phyloP scores from a whole-genome alignment of 2,888 invertebrate species.

The Deroplatys truncata region DNA sequence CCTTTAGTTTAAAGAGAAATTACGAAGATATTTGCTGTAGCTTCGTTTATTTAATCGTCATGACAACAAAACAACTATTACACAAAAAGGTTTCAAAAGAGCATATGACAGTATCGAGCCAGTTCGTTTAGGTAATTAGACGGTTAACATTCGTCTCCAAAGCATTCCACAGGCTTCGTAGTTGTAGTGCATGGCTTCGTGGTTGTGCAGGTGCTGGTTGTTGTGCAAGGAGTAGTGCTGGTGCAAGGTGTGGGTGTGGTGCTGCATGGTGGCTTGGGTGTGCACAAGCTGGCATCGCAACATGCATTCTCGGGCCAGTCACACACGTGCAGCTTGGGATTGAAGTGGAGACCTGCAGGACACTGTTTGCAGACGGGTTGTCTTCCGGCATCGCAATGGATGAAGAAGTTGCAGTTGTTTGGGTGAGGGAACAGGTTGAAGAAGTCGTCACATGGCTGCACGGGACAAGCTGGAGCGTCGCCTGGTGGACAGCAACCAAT shows the following conservation, averaged over 20 bases:
- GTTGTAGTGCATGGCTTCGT: background rate
- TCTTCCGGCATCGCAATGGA: background rate
- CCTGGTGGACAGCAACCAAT: background rate
- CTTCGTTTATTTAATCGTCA: too few species aligned
- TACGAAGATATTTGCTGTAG: too few species aligned
- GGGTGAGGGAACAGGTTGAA: background rate
- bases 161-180: background rate
- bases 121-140: background rate
- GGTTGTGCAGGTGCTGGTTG: background rate
- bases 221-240: background rate
- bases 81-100: background rate
- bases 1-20: too few species aligned
- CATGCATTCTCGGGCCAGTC: background rate
- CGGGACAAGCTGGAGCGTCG: background rate
- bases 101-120: background rate
- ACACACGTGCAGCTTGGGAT: background rate
- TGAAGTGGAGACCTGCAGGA: background rate
- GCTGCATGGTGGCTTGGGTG: background rate
- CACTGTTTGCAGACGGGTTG: background rate
- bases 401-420: background rate
- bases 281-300: background rate
- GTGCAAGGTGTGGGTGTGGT: background rate
- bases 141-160: background rate
- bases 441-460: background rate
- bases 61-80: too few species aligned